Base-by-base conservation (phyloP, 30 jellyfish, hydroid and myxozoan species). In the Catostylus mosaicus region DNA sequence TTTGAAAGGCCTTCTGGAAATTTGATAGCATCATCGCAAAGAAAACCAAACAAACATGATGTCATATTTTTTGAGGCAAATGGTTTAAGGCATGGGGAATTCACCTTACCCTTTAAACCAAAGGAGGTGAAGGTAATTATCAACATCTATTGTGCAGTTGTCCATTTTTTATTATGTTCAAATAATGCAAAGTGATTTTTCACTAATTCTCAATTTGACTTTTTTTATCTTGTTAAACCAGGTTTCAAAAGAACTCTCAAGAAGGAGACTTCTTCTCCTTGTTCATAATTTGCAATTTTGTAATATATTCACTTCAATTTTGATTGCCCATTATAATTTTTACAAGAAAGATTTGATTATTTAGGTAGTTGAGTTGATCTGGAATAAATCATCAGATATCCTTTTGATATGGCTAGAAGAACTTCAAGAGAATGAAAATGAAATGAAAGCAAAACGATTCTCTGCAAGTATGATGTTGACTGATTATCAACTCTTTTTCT, bases 61-160 rank as follows among this genome's bases (percentile, higher is more conserved):
- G 82, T 92, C 46, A 68, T 92, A 38, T 92, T 92, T 67, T 78
- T 92, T 22, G 98, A 92, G 74, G 85, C 85, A 82, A 92, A 92
- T 69, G 98, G 98, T 6, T 54, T 92, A 43, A 74, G 73, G 51
- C 98, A 92, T 76, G 98, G 98, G n/a, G 95, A 92, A 45, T 92
- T 92, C 68, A 72, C 96, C 2, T 86, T 92, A 19, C 96, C 98
- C 34, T 92, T 69, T 51, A 34, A 73, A 33, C 83, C 87, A 27
- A 77, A 85, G 71, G 95, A 91, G 35, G 76, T 69, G 20, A 71
- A 71, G 74, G 97, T 90, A 63, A 12, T 18, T 18, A 38, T 18
- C 4, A 50, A 50, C n/a, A n/a, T n/a, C n/a, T n/a, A n/a, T n/a
- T n/a, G n/a, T n/a, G n/a, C n/a, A n/a, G n/a, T n/a, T n/a, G n/a